Evolutionary conservation across 2,888 invertebrate species (phyloP).

Genomic region (Lochmaea crataegi): DNA sequence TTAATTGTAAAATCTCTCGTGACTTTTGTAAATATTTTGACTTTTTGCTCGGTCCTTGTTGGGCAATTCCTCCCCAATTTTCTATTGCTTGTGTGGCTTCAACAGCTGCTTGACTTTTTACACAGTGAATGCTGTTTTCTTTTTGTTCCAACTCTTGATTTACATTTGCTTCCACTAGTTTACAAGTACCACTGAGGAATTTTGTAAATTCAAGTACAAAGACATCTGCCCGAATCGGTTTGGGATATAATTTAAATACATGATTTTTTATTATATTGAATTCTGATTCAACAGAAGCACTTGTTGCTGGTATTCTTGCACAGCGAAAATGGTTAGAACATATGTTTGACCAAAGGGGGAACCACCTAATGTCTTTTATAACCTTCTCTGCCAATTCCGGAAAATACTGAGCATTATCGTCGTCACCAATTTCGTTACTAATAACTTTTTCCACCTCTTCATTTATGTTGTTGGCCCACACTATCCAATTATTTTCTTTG

Average conservation of each 20-base stretch:
- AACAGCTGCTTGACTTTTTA: too few relatives aligned
- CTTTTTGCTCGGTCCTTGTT: too few relatives aligned
- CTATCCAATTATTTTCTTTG: neutral
- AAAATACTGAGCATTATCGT: slow-evolving; percentile 17
- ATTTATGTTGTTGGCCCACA: slow-evolving; percentile 10
- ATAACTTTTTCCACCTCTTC: neutral
- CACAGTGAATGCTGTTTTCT: too few relatives aligned
- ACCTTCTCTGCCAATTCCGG: slow-evolving; percentile 10
- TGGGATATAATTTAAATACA: slow-evolving; percentile 19
- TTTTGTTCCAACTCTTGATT: too few relatives aligned
- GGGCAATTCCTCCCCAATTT: too few relatives aligned
- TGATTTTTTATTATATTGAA: slow-evolving; percentile 19
- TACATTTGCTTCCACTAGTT: too few relatives aligned
- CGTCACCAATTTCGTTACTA: slow-evolving; percentile 11
- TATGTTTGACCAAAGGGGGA: too few relatives aligned
- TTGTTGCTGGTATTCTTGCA: slow-evolving; percentile 17
- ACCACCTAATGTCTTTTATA: too few relatives aligned
- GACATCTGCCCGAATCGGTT: slow-evolving; percentile 9
- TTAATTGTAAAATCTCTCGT: too few relatives aligned
- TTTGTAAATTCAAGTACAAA: slow-evolving; percentile 1
- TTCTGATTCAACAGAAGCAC: slow-evolving; percentile 10
- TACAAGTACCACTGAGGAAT: slow-evolving; percentile 1
- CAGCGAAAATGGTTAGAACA: neutral
- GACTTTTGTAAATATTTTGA: too few relatives aligned
- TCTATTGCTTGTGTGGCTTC: too few relatives aligned